Evolutionary conservation across 2,888 invertebrate genomes (phyloP).

Genomic region (Argyresthia goedartella): DNA sequence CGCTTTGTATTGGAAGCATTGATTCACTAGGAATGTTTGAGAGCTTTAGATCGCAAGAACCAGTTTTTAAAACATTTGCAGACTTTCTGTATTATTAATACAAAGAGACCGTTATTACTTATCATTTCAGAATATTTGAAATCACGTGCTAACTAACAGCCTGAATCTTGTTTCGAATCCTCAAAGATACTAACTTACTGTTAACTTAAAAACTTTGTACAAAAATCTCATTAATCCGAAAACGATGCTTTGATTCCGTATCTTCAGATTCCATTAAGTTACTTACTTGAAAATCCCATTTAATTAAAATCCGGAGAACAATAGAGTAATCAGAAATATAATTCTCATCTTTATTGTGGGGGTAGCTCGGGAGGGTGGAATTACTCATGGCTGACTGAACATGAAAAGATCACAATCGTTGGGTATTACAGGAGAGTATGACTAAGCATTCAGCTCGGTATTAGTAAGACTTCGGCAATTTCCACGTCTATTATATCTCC

Average conservation of each 20-base stretch:
- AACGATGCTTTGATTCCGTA: conserved; percentile 1
- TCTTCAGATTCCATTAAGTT: too few relatives aligned
- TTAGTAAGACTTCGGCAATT: conserved; percentile 1
- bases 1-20: too few relatives aligned
- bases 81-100: too few relatives aligned
- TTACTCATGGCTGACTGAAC: conserved; percentile 55
- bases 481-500: background rate
- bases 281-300: conserved; percentile 20
- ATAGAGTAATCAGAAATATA: conserved; percentile 56
- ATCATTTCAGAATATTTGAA: too few relatives aligned
- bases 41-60: too few relatives aligned
- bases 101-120: too few relatives aligned
- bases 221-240: background rate
- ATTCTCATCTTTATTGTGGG: conserved; percentile 58
- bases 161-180: too few relatives aligned
- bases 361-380: conserved; percentile 31
- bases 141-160: too few relatives aligned
- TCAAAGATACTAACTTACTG: too few relatives aligned
- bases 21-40: too few relatives aligned
- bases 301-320: conserved; percentile 50
- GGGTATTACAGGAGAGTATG: conserved; percentile 38
- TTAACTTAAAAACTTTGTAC: too few relatives aligned
- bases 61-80: too few relatives aligned
- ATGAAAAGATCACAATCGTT: conserved; percentile 63
- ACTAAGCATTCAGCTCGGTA: conserved; percentile 24